Base-by-base conservation (phyloP, 2,797 vertebrate species). In the Poeciliopsis paucimaculata region DNA sequence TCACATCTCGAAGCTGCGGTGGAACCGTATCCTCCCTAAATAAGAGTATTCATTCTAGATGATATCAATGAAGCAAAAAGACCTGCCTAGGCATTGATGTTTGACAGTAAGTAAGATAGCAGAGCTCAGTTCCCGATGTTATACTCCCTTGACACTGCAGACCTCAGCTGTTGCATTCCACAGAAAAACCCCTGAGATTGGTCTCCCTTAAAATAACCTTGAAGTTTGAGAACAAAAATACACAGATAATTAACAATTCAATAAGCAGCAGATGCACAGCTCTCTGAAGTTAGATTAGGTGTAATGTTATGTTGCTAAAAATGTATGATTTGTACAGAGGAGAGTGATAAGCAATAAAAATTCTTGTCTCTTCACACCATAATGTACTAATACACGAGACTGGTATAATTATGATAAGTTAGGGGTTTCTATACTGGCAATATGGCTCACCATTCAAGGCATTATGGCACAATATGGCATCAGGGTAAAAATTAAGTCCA, bases 81-180 rank as follows among this genome's bases (percentile, higher is more conserved):
- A 49, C 28, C 76, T 78, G 84, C 77, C 72, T 70, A n/a, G 72
- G 73, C 39, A 11, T 18, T 45, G 36, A 36, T 62, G 72, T 36
- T 49, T 73, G 71, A 77, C 66, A 78, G 73, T 34, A 62, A 77
- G 80, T 72, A 46, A 79, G 73, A 87, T 34, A 75, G 76, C 11
- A 57, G 76, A 84, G 78, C 73, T 60, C 23, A 57, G 80, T 49
- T 86, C 85, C 49, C 77, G 78, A 77, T 78, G 45, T 74, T 73
- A 49, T 79, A 76, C 77, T 78, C 82, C 77, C 60, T 66, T 13
- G 18, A 71, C 62, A 18, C 76, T 53, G 23, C 68, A 76, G 76
- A 76, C 39, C 23, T 84, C 47, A 16, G 71, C 64, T 78, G 51
- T 16, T 20, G 83, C 82, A 89, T 88, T 87, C 87, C 83, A 51